Percentiles rank a stretch among this genome's conserved stretches.
These are phyloP conservation scores for Heliconius hewitsoni DNA, from an alignment of 1,140 invertebrate genomes.

Conservation along the genomic window DNA sequence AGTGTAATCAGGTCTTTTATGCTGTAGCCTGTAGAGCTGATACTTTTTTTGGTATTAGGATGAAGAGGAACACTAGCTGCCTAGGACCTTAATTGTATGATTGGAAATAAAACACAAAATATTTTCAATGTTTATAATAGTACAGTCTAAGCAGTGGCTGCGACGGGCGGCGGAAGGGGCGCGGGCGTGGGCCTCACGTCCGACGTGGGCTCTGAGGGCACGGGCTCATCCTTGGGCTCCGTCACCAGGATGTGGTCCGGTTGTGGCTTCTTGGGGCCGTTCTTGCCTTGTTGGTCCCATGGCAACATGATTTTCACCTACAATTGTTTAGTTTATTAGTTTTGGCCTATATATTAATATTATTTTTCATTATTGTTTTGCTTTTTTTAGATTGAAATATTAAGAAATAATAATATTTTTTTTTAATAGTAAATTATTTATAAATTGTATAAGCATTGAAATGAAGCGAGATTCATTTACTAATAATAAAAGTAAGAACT, in stretches of 20 bases:
- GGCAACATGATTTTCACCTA: constrained; percentile 99
- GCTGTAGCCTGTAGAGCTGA: too few relatives aligned
- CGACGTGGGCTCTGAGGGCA: constrained; percentile 83
- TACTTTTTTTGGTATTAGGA: too few relatives aligned
- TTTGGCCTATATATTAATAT: background rate
- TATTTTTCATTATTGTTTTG: too few relatives aligned
- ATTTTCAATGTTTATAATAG: constrained; percentile 9
- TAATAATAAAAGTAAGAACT: too few relatives aligned
- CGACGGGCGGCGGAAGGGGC: constrained; percentile 62
- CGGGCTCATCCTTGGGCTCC: constrained; percentile 94
- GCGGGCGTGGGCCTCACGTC: constrained; percentile 83
- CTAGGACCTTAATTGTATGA: too few relatives aligned
- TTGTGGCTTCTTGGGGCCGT: constrained; percentile 97
- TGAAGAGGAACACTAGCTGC: too few relatives aligned
- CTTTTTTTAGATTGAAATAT: too few relatives aligned
- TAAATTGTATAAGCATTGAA: too few relatives aligned
- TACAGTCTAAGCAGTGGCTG: constrained; percentile 59
- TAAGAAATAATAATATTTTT: too few relatives aligned
- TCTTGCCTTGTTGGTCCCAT: constrained; percentile 98
- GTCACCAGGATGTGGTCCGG: constrained; percentile 98
- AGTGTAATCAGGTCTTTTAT: too few relatives aligned
- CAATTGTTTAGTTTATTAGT: background rate
- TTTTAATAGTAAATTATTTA: too few relatives aligned
- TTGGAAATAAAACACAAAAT: background rate
- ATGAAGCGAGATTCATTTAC: too few relatives aligned